Base-by-base conservation (phyloP, 2,888 invertebrate genomes). In the Baronia brevicornis region DNA sequence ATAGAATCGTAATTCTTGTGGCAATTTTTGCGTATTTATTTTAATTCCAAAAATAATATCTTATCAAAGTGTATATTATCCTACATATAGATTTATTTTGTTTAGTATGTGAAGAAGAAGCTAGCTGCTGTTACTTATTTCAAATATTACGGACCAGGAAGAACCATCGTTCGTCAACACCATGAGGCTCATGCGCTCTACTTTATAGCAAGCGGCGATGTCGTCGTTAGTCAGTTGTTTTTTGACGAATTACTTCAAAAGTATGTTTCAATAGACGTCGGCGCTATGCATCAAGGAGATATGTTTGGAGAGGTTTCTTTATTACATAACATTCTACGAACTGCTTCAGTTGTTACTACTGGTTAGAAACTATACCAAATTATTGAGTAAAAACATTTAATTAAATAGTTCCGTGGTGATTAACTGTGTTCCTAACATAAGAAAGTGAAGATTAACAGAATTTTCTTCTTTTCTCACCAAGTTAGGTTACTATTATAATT, bases 291-390 rank as follows among this genome's bases (percentile, higher is more conserved):
- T 11, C 42, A 84, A 0, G 90, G 90, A 0, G 87, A 87, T 31
- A 86, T 87, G 79, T 90, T 91, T 46, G 91, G 91, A 0, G 90
- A 91, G 63, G 85, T 89, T 6, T 88, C 89, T 0, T 59, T 91
- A 19, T 56, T 91, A 29, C 88, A 90, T 44, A 80, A 82, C 11
- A 84, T 88, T 23, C 82, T 82, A 3, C 79, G 90, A 52, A 86
- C 87, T 4, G 88, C 88, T 8, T 90, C 90, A 1, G 85, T 86
- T 33, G 82, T 84, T 4, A 88, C 88, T 13, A 51, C 56, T 33
- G 85, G 88, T 88, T 46, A 70, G 65, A 50, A 43, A 33, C 18
- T 23, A 22, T 28, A 33, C 21, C 9, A 13, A 32, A 42, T 41
- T 9, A 9, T 21, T 13, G 18, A 8, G 18, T 18, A 22, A 18